Evolutionary conservation across 2,797 vertebrate species (phyloP).

Genomic region (Setipinna tenuifilis): DNA sequence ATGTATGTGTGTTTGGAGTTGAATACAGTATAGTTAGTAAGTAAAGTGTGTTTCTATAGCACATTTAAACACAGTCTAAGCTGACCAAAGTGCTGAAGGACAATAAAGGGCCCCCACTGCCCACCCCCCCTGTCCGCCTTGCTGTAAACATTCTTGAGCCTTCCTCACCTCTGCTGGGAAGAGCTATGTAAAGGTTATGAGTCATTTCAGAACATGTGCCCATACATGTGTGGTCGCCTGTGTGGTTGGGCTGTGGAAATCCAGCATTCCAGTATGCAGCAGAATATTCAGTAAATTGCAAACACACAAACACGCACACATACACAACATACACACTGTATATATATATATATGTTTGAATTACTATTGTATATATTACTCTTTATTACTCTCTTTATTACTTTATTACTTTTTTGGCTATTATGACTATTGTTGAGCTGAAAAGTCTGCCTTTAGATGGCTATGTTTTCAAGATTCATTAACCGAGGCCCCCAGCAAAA

Average conservation of each 20-base stretch:
- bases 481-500: not conserved
- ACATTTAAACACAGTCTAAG: not conserved
- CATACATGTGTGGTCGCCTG: slow-evolving; percentile 28
- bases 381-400: no score
- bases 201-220: slow-evolving; percentile 38
- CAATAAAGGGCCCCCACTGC: not conserved
- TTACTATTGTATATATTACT: not conserved
- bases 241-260: not conserved
- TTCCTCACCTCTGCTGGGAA: slow-evolving; percentile 34
- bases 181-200: slow-evolving; percentile 25
- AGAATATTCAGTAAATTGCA: not conserved
- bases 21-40: not conserved
- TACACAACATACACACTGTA: not conserved
- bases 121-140: not conserved
- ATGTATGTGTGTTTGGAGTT: not conserved
- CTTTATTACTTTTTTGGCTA: no score
- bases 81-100: not conserved
- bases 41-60: not conserved
- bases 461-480: slow-evolving; percentile 8
- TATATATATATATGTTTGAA: not conserved
- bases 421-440: not conserved
- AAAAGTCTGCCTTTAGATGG: not conserved
- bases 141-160: slow-evolving; percentile 35
- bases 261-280: not conserved
- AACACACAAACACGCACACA: not conserved